A percentile compares a stretch with the other conserved stretches of the same genome.
These are phyloP conservation scores for Anthopleura xanthogrammica DNA, from an alignment of 92 coral and sea anemone species.

Conservation along the genomic window DNA sequence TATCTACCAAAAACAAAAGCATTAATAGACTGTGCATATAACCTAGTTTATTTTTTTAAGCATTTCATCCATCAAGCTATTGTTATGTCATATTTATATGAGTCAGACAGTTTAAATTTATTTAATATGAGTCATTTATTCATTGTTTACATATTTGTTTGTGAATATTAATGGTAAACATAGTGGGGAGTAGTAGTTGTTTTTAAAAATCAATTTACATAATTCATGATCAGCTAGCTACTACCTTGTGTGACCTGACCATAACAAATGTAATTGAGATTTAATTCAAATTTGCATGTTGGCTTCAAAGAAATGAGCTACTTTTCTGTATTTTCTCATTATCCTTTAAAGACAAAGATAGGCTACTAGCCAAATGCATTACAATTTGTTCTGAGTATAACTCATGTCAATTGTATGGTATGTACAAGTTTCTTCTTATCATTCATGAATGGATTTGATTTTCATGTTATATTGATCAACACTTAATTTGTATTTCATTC, in stretches of 20 bases:
- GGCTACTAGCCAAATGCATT: neutral
- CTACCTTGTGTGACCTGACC: slow-evolving; percentile 11
- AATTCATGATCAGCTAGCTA: neutral
- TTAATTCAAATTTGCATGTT: neutral
- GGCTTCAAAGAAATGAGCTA: neutral
- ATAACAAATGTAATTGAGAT: slow-evolving; percentile 3
- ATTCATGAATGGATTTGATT: slow-evolving; percentile 6
- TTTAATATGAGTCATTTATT: neutral
- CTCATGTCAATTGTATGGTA: neutral
- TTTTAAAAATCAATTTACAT: slow-evolving; percentile 6
- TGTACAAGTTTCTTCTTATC: neutral
- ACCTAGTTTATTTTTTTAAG: too few species aligned
- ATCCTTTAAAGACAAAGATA: neutral
- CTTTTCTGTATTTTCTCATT: neutral
- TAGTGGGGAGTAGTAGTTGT: neutral
- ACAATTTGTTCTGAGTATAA: neutral
- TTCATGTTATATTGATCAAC: slow-evolving; percentile 4
- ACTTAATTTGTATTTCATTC: slow-evolving; percentile 3
- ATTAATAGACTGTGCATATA: too few species aligned
- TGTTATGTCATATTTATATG: neutral
- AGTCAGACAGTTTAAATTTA: too few species aligned
- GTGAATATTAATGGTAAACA: neutral
- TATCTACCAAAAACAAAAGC: neutral
- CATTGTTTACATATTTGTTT: neutral
- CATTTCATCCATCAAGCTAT: too few species aligned